Base-by-base conservation (phyloP, 2,113 vertebrate genomes). In the Heterotilapia buettikoferi region DNA sequence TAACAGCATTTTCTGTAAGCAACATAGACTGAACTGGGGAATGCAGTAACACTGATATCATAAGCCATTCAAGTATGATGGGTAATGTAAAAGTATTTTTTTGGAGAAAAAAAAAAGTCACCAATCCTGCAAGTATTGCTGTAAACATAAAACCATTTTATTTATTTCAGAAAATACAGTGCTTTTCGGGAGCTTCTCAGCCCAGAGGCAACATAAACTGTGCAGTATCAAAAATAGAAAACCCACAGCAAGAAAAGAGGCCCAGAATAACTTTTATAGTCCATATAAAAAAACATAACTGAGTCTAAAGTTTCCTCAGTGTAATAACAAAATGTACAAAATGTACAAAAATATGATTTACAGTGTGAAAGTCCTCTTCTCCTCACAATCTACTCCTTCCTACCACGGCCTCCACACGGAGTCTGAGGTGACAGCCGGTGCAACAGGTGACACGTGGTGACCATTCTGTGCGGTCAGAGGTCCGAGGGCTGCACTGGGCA, bases 401-500 rank as follows among this genome's bases (percentile, higher is more conserved):
- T 97, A 98, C 98, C 98, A 99, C 2, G 98, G 98, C 91, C 98
- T 98, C 98, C 98, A 99, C 92, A 99, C 97, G 0, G 98, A 98
- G 95, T 99, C 98, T 0, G 96, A 96, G 1, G 97, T 97, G 93
- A 96, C 92, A 3, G 96, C 95, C 4, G 96, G 96, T 11, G 96
- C 96, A 3, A 90, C 94, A 43, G 96, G 93, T 5, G 96, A 96
- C 76, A 93, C 9, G 2, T 92, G 94, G n/a, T 93, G 93, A 52
- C 96, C 92, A 86, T 91, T 92, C 33, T 96, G 96, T 26, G 94
- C 95, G 2, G 96, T 86, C 95, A 95, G 5, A 1, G 98, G 97
- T 31, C 96, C 88, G 14, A 98, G 97, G 71, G 98, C 96, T 1
- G 97, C 92, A 43, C 96, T 97, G 83, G 98, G 98, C 93, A 99